Base-by-base conservation (phyloP, 2,888 invertebrate species). In the Eretmocerus hayati region DNA sequence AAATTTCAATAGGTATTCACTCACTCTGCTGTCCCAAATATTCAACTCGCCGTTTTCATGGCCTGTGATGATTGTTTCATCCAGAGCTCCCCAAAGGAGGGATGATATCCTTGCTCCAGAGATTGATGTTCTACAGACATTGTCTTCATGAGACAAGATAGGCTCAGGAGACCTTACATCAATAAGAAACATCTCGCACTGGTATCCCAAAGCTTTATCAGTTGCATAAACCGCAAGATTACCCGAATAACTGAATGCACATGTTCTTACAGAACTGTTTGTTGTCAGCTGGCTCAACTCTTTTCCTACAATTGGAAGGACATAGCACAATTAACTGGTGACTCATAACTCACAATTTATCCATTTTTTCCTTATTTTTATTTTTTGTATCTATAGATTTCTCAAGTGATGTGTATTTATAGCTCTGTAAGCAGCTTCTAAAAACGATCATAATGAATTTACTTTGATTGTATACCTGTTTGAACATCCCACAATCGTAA, bases 401-500 rank as follows among this genome's bases (percentile, higher is more conserved):
- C n/a, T n/a, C n/a, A n/a, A n/a, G n/a, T n/a, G n/a, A n/a, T n/a
- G n/a, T n/a, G n/a, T n/a, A n/a, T n/a, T n/a, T n/a, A n/a, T n/a
- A n/a, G n/a, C n/a, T n/a, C n/a, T n/a, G n/a, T n/a, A n/a, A n/a
- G n/a, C n/a, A n/a, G n/a, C n/a, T n/a, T n/a, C n/a, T n/a, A n/a
- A n/a, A n/a, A n/a, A n/a, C n/a, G n/a, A n/a, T n/a, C 11, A 18
- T 19, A 37, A 37, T 13, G 4, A 18, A 46, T 20, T 30, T 30
- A 9, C 30, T 30, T 9, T 30, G 8, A 13, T 8, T 30, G 15
- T 26, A 33, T 44, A 65, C 68, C 87, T 42, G 81, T 81, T 69
- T 84, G 81, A 69, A 94, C 87, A 72, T 99, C 96, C 99, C 99
- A 99, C 55, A 96, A 71, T 69, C 83, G 82, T 62, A 92, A 82